Percentiles rank a stretch among this genome's conserved stretches.
Evolutionary conservation across 1,140 invertebrate genomes (phyloP).

Genomic region (Sweltsa coloradensis): DNA sequence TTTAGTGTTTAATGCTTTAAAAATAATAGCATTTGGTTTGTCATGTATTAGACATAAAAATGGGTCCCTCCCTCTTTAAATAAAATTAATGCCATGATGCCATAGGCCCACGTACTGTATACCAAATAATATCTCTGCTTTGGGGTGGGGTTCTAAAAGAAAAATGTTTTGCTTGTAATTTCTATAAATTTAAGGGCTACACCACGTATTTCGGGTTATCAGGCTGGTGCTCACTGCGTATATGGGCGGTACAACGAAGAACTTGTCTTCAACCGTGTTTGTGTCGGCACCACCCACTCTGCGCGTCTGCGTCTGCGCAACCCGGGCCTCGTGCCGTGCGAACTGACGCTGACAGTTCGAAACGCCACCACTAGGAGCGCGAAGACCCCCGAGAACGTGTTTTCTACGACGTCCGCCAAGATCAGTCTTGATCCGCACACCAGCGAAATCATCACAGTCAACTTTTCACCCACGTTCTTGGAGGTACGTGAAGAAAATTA

Average conservation of each 20-base stretch:
- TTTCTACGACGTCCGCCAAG: conserved; percentile 17
- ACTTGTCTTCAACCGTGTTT: conserved; percentile 21
- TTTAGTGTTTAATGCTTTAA: no score
- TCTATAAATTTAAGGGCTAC: not conserved
- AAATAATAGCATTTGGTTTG: no score
- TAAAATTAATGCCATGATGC: no score
- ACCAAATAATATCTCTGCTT: no score
- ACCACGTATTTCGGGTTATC: not conserved
- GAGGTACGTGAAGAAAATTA: no score
- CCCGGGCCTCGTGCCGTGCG: conserved; percentile 18
- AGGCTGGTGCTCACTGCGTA: conserved; percentile 18
- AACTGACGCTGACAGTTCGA: conserved; percentile 15
- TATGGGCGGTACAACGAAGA: conserved; percentile 17
- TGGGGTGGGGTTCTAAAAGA: no score
- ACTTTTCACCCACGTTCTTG: conserved; percentile 20
- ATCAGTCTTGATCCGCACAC: conserved; percentile 20
- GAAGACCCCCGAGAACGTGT: conserved; percentile 12
- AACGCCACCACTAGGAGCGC: conserved; percentile 9
- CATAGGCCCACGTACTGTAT: no score
- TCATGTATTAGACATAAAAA: no score
- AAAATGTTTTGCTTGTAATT: conserved; percentile 1
- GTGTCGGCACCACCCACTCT: conserved; percentile 16
- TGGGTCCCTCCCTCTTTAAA: no score
- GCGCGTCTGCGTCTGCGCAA: conserved; percentile 21
- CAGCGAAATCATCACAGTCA: conserved; percentile 19